A percentile compares a stretch with the other conserved stretches of the same genome.
Evolutionary conservation across 1,140 invertebrate species (phyloP).

Genomic region (Drosophila littoralis): DNA sequence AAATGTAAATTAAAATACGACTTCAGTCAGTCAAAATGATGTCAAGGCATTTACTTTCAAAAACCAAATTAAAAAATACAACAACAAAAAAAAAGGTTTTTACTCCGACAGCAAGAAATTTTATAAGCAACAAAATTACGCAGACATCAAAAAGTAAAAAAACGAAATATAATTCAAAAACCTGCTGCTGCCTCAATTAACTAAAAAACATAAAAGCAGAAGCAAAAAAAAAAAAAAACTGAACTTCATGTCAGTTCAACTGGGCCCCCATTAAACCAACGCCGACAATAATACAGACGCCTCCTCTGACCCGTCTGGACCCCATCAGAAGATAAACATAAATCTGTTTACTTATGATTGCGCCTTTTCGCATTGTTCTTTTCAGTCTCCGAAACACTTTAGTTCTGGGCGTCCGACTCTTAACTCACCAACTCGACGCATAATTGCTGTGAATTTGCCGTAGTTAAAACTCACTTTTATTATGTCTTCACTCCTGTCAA

Average conservation of each 20-base stretch:
- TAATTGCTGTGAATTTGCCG: constrained; percentile 45
- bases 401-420: constrained; percentile 26
- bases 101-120: constrained; percentile 31
- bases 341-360: constrained; percentile 33
- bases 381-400: constrained; percentile 1
- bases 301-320: constrained; percentile 21
- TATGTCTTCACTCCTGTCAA: constrained; percentile 36
- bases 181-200: constrained; percentile 53
- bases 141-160: constrained; percentile 40
- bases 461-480: constrained; percentile 43
- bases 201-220: constrained; percentile 45
- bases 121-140: constrained; percentile 46
- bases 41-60: constrained; percentile 79
- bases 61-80: constrained; percentile 52
- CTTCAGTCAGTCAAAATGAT: constrained; percentile 52
- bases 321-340: constrained; percentile 30
- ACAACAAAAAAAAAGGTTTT: constrained; percentile 50
- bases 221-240: constrained; percentile 10
- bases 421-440: constrained; percentile 17
- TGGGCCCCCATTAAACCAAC: constrained; percentile 41
- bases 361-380: constrained; percentile 22
- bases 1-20: constrained; percentile 38
- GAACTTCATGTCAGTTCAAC: constrained; percentile 43
- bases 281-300: constrained; percentile 16
- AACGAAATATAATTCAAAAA: constrained; percentile 35